A percentile compares a stretch with the other conserved stretches of the same genome.
Evolutionary conservation across 2,888 invertebrate genomes (phyloP).

Genomic region (Yponomeuta malinellus): DNA sequence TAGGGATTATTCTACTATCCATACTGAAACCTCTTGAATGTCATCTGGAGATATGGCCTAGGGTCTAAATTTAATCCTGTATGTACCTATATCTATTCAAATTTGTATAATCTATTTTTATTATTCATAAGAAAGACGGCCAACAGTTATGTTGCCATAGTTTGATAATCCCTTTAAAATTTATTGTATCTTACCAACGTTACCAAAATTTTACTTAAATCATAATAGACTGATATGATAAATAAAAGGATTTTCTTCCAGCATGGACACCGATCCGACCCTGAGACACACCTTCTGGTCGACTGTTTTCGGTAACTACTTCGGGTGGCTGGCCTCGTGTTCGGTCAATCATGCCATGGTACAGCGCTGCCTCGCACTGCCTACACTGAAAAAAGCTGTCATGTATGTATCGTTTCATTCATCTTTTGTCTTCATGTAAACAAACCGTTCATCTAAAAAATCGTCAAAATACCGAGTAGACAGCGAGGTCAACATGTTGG

Average conservation of each 20-base stretch:
- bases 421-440: background rate
- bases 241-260: constrained; percentile 44
- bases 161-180: too few relatives aligned
- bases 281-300: constrained; percentile 89
- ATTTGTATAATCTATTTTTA: too few relatives aligned
- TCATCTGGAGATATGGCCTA: too few relatives aligned
- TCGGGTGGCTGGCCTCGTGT: constrained; percentile 87
- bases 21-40: too few relatives aligned
- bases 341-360: constrained; percentile 93
- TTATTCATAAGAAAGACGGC: too few relatives aligned
- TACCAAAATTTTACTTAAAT: background rate
- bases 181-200: background rate
- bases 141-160: too few relatives aligned
- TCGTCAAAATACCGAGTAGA: too few relatives aligned
- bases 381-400: constrained; percentile 81
- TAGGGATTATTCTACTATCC: too few relatives aligned
- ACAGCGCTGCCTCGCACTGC: constrained; percentile 87
- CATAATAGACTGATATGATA: background rate
- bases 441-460: too few relatives aligned
- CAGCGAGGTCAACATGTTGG: too few relatives aligned
- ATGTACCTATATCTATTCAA: too few relatives aligned
- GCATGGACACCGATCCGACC: constrained; percentile 84
- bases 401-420: constrained; percentile 68
- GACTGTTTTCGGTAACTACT: constrained; percentile 84
- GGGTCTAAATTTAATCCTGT: too few relatives aligned